Conservation (phyloP, 2,113 vertebrate genomes). For the western clawed frog (Xenopus tropicalis) region UCB_Xtro_10.0 CM004447.2:143752501-143753000, state of each 20-base stretch:
- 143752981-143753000: too few relatives aligned
- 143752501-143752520: slow-evolving; percentile 38
- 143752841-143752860: background rate
- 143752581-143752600: slow-evolving; percentile 9
- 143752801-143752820: slow-evolving; percentile 38
- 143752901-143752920: too few relatives aligned
- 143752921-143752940: too few relatives aligned
- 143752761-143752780: slow-evolving; percentile 21
- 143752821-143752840: slow-evolving; percentile 24
- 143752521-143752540: slow-evolving; percentile 39
- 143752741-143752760: slow-evolving; percentile 8
- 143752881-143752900: too few relatives aligned
- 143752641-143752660: slow-evolving; percentile 43
- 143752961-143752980: too few relatives aligned
- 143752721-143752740: slow-evolving; percentile 20
- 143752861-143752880: too few relatives aligned
- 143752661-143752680: slow-evolving; percentile 43
- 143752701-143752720: slow-evolving; percentile 42
- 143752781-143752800: background rate
- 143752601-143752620: slow-evolving; percentile 41
- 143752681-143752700: slow-evolving; percentile 36
- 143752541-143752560: slow-evolving; percentile 21
- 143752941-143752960: too few relatives aligned
- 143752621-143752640: slow-evolving; percentile 44
- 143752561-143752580: slow-evolving; percentile 24